A percentile compares a stretch with the other conserved stretches of the same genome.
phyloP scores from a whole-genome alignment of 2,797 vertebrate genomes.

The Falco biarmicus region DNA sequence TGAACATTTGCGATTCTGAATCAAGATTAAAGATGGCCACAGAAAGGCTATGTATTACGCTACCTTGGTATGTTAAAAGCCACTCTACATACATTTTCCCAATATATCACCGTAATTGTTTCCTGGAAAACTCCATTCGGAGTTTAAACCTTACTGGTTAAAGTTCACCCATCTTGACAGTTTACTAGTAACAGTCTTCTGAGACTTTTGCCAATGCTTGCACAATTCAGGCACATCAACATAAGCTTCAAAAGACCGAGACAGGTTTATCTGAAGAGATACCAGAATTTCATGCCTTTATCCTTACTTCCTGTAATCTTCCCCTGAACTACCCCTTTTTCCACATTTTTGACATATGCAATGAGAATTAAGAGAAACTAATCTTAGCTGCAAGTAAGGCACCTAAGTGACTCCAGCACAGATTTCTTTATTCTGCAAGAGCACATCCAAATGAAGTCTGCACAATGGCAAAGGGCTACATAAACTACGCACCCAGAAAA shows the following conservation, averaged over 20 bases:
- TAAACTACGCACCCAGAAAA: neutral
- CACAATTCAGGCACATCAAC: neutral
- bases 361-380: neutral
- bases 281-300: neutral
- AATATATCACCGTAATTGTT: neutral
- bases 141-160: neutral
- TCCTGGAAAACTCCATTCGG: neutral
- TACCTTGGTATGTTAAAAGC: neutral
- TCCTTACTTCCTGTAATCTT: neutral
- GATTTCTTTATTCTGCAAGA: neutral
- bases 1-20: neutral
- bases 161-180: neutral
- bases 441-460: neutral
- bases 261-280: neutral
- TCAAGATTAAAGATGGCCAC: neutral
- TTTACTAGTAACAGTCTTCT: neutral
- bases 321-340: neutral
- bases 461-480: neutral
- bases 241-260: neutral
- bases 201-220: neutral
- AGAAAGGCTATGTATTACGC: neutral
- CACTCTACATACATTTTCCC: neutral
- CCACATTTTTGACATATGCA: neutral
- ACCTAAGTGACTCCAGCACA: constrained; percentile 4
- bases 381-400: constrained; percentile 20